Evolutionary conservation across 2,797 vertebrate species (phyloP).

Genomic region (Onychomys leucogaster): DNA sequence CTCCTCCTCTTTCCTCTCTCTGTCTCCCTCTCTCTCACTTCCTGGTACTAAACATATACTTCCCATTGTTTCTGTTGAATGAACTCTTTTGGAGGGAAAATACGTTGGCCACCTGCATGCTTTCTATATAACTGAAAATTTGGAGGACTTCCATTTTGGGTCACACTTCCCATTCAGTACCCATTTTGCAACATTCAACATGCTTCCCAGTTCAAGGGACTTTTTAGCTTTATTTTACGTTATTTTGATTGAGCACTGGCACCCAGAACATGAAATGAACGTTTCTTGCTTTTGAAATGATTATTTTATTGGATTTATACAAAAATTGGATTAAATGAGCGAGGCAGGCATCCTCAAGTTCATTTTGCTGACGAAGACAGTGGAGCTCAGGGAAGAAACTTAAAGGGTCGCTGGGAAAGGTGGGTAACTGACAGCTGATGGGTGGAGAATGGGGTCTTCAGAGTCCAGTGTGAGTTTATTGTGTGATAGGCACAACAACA

Average conservation of each 20-base stretch:
- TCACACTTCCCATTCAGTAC: background rate
- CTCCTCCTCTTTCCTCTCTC: conserved; percentile 81
- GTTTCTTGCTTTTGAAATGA: conserved; percentile 31
- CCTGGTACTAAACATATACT: conserved; percentile 88
- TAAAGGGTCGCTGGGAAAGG: background rate
- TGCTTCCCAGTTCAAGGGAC: conserved; percentile 23
- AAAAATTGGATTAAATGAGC: background rate
- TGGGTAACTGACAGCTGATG: background rate
- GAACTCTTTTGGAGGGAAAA: conserved; percentile 75
- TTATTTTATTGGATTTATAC: conserved; percentile 32
- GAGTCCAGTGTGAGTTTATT: background rate
- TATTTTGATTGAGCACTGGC: background rate
- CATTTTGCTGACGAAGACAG: conserved; percentile 62
- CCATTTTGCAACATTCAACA: background rate
- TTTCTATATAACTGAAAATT: conserved; percentile 15
- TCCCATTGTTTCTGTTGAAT: conserved; percentile 84
- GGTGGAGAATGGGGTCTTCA: background rate
- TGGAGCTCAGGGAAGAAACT: background rate
- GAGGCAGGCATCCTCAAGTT: background rate
- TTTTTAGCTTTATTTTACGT: conserved; percentile 37
- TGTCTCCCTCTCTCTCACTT: conserved; percentile 79
- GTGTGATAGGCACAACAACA: background rate
- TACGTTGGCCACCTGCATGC: background rate
- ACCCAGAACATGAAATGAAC: background rate
- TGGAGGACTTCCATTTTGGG: background rate